These are phyloP conservation scores for Empis stercorea DNA, from an alignment of 2,888 invertebrate species.

Conservation along the genomic window DNA sequence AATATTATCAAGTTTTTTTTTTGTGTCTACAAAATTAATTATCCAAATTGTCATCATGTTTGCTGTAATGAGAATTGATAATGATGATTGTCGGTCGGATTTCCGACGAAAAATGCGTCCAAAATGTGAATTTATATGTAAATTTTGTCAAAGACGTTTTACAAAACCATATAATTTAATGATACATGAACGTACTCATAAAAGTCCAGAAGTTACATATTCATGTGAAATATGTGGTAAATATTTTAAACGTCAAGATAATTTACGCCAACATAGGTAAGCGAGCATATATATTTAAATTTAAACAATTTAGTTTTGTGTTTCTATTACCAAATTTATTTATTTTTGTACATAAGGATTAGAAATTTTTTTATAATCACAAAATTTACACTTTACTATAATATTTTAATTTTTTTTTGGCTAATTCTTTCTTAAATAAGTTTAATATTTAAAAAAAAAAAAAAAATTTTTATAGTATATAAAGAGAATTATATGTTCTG, in stretches of 20 bases:
- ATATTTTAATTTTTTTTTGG: neutral
- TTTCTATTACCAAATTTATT: neutral
- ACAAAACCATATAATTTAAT: slow-evolving; percentile 97
- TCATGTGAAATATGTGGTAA: slow-evolving; percentile 97
- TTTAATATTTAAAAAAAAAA: no score
- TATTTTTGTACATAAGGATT: neutral
- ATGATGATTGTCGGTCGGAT: slow-evolving; percentile 73
- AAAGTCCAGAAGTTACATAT: slow-evolving; percentile 90
- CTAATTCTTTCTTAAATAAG: no score
- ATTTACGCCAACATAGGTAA: slow-evolving; percentile 88
- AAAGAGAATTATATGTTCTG: no score
- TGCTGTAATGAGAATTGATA: slow-evolving; percentile 82
- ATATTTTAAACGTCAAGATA: slow-evolving; percentile 95
- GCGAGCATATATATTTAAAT: slow-evolving; percentile 16
- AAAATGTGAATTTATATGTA: slow-evolving; percentile 97
- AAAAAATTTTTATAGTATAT: no score
- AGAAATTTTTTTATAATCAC: no score
- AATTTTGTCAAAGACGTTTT: slow-evolving; percentile 94
- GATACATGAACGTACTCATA: slow-evolving; percentile 97
- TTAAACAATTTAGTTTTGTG: neutral
- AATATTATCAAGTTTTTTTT: no score
- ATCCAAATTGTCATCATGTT: slow-evolving; percentile 49
- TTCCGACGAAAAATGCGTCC: slow-evolving; percentile 79
- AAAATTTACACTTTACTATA: no score
- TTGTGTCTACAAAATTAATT: no score